phyloP scores from a whole-genome alignment of 2,797 vertebrate genomes.

The Synaphobranchus kaupii region DNA sequence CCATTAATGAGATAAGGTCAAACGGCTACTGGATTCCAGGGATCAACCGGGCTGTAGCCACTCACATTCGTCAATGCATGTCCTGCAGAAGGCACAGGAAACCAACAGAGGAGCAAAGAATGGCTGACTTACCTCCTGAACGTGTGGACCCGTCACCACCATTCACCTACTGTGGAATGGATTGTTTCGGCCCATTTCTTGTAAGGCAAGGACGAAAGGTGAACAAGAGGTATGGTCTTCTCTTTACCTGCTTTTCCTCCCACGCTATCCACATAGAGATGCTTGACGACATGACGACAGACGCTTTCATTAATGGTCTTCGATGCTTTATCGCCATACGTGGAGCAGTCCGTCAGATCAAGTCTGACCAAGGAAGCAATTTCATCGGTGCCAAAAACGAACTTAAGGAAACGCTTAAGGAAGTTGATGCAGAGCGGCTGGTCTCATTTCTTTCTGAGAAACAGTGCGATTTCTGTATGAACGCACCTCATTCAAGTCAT shows the following conservation, averaged over 20 bases:
- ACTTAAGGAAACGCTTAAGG: not conserved
- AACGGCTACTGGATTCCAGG: slow-evolving; percentile 36
- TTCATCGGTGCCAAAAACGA: slow-evolving; percentile 23
- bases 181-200: too few relatives aligned
- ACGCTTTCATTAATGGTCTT: slow-evolving; percentile 29
- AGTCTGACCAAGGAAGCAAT: slow-evolving; percentile 14
- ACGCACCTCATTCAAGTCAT: slow-evolving; percentile 26
- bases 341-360: slow-evolving; percentile 27
- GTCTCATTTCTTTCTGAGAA: slow-evolving; percentile 6
- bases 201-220: slow-evolving; percentile 7
- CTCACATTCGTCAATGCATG: not conserved
- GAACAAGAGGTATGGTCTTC: slow-evolving; percentile 16
- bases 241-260: slow-evolving; percentile 30
- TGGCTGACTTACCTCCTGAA: slow-evolving; percentile 19
- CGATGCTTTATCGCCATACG: slow-evolving; percentile 13
- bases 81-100: slow-evolving; percentile 26
- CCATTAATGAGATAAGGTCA: slow-evolving; percentile 32
- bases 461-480: slow-evolving; percentile 31
- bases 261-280: slow-evolving; percentile 12
- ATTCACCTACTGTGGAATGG: too few relatives aligned
- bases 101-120: slow-evolving; percentile 26
- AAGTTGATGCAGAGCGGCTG: not conserved
- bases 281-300: slow-evolving; percentile 4
- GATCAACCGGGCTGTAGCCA: not conserved
- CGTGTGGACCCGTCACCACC: not conserved